Evolutionary conservation across 2,113 vertebrate species (phyloP).

Genomic region (Tringa solitaria): DNA sequence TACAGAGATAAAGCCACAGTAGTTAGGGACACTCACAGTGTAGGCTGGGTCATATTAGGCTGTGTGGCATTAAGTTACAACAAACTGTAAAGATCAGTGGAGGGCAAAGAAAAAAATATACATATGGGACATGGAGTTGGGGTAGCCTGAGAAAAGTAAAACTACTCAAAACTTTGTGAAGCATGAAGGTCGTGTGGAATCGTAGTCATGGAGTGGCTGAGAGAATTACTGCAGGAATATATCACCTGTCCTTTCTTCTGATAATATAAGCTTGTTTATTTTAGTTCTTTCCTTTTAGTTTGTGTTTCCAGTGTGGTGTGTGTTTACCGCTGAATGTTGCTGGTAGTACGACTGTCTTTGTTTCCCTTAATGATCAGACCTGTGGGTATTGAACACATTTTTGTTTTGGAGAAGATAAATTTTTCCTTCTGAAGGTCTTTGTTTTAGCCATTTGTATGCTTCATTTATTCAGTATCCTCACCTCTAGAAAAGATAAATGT

Average conservation of each 20-base stretch:
- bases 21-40: background rate
- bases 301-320: background rate
- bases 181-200: background rate
- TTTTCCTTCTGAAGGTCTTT: background rate
- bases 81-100: background rate
- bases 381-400: background rate
- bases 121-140: accelerated
- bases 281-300: background rate
- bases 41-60: background rate
- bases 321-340: background rate
- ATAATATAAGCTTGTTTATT: background rate
- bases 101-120: background rate
- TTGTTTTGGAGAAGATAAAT: background rate
- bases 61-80: background rate
- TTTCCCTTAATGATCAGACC: background rate
- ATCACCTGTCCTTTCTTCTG: background rate
- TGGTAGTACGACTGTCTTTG: background rate
- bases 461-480: background rate
- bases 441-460: background rate
- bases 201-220: background rate
- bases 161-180: background rate
- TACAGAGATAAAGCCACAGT: background rate
- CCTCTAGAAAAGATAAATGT: background rate
- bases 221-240: background rate
- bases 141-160: background rate